A percentile compares a stretch with the other conserved stretches of the same genome.
phyloP scores from a whole-genome alignment of 2,888 invertebrate genomes.

The Trichopoda pennipes region DNA sequence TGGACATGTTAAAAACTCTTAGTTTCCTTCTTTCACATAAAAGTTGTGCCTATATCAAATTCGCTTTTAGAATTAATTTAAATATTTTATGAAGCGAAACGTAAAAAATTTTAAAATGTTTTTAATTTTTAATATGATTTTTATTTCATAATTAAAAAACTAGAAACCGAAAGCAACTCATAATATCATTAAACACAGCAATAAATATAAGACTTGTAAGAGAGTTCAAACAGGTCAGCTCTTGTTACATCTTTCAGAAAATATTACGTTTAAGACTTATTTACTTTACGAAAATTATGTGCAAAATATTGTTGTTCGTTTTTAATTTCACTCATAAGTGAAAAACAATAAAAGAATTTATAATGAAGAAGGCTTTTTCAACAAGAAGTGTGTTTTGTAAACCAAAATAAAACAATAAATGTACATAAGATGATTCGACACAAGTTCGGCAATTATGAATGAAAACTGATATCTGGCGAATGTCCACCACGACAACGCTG shows the following conservation, averaged over 20 bases:
- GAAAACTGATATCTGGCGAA: too few relatives aligned
- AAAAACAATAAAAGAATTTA: slow-evolving; percentile 39
- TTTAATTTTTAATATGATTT: neutral
- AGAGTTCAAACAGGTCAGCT: slow-evolving; percentile 8
- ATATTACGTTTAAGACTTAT: slow-evolving; percentile 15
- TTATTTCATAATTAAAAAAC: neutral
- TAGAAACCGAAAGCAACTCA: slow-evolving; percentile 13
- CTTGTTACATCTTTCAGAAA: slow-evolving; percentile 13
- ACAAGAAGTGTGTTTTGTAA: too few relatives aligned
- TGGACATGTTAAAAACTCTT: neutral
- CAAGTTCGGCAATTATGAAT: too few relatives aligned
- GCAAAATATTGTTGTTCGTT: slow-evolving; percentile 29
- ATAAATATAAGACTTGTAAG: neutral
- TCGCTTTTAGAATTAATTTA: neutral
- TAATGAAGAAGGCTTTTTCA: too few relatives aligned
- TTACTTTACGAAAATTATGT: slow-evolving; percentile 6
- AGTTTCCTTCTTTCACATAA: slow-evolving; percentile 11
- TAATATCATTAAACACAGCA: neutral
- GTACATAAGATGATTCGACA: too few relatives aligned
- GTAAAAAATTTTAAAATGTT: neutral
- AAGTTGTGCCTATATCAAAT: neutral
- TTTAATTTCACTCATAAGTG: slow-evolving; percentile 43
- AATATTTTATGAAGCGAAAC: slow-evolving; percentile 23
- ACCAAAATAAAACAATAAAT: too few relatives aligned
- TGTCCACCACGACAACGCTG: too few relatives aligned